Evolutionary conservation across 2,113 vertebrate genomes (phyloP), one percentile per base, ranked within the genome.

Genomic region (Henicopernis longicauda): DNA sequence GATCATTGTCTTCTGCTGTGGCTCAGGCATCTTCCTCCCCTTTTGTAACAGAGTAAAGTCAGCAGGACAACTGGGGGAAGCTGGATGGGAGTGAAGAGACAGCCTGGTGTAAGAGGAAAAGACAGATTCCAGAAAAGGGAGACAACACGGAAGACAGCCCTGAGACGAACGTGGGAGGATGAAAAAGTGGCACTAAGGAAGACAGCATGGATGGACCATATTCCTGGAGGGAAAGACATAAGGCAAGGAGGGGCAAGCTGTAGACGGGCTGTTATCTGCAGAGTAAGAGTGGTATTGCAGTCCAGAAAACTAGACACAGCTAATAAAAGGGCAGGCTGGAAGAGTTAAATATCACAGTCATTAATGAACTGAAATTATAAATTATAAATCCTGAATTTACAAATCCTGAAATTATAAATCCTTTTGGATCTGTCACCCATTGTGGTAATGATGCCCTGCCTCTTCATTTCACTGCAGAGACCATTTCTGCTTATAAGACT

Each of bases 351-450:
- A 93, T 66, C 70, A 87, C 34, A 90, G 70, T 73, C 49, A 83
- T 93, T 95, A 96, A 95, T 54, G 62, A 95, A 82, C 54, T 76
- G 54, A 95, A 95, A 96, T 59, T 80, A 80, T 54, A 29, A 54
- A 54, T 54, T 52, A 52, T 82, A 93, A 97, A 82, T 89, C 63
- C 45, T 89, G 52, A 54, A 54, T 54, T 54, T 54, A 54, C 16
- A 54, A 54, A 6, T 54, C 52, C 52, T 54, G 52, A 54, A 82
- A 83, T 59, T 70, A 77, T 80, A 93, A 97, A 82, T 89, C 59
- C 45, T 91, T 66, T 91, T 1, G 0, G 42, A 49, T 66, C 32
- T 83, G 58, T 92, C 79, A 80, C 45, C 74, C 55, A 26, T 88
- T 74, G 71, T 57, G 15, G 66, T 88, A 92, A 92, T 55, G 67